Evolutionary conservation across 2,888 invertebrate species (phyloP).

Genomic region (Acanthosepion lycidas): DNA sequence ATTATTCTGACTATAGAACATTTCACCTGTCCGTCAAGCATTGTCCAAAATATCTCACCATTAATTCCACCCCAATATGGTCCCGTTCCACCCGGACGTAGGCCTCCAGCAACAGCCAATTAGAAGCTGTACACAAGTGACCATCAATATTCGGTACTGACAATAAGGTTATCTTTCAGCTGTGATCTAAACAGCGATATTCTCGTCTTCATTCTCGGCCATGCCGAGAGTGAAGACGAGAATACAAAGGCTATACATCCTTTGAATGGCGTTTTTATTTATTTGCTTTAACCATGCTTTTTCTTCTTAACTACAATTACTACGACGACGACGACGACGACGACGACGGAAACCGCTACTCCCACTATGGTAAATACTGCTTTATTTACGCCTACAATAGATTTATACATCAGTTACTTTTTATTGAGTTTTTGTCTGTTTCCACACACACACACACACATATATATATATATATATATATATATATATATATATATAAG

Average conservation of each 20-base stretch:
- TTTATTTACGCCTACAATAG: no score
- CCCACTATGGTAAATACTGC: no score
- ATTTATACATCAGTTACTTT: no score
- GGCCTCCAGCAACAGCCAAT: constrained; percentile 11
- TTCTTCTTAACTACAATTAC: background rate
- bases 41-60: constrained; percentile 15
- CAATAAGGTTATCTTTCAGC: constrained; percentile 9
- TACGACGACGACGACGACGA: no score
- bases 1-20: constrained; percentile 5
- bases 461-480: no score
- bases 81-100: background rate
- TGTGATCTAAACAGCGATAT: background rate
- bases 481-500: no score
- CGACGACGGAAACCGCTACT: no score
- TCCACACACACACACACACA: no score
- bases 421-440: no score
- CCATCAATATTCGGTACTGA: background rate
- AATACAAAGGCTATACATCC: background rate
- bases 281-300: background rate
- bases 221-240: background rate
- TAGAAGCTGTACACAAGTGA: constrained; percentile 33
- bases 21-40: constrained; percentile 33
- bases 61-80: background rate
- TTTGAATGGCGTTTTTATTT: background rate
- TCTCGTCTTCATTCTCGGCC: background rate